Conservation (phyloP, 2,888 invertebrate genomes). For the Chrysolina oricalcia region DNA sequence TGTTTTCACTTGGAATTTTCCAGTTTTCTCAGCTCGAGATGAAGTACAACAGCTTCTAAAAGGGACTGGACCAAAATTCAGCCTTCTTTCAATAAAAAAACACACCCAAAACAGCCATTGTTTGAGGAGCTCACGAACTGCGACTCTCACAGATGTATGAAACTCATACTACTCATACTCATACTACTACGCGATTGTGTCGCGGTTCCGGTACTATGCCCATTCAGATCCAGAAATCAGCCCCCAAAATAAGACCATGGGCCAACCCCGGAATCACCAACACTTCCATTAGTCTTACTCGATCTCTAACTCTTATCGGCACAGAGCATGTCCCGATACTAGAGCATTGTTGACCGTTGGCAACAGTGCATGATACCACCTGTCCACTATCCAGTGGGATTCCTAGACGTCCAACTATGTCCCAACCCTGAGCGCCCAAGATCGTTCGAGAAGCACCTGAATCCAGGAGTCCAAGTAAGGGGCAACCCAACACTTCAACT, state of each 20-base stretch:
- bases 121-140: constrained; percentile 2
- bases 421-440: not conserved
- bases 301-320: not conserved
- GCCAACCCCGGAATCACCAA: not conserved
- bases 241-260: not conserved
- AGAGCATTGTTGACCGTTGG: too few relatives aligned
- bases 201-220: too few relatives aligned
- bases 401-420: not conserved
- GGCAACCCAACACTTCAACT: not conserved
- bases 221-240: not conserved
- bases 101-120: not conserved
- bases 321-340: not conserved
- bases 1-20: not conserved
- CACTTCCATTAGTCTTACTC: not conserved
- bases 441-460: not conserved
- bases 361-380: not conserved
- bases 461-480: not conserved
- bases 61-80: not conserved
- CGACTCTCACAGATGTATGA: not conserved
- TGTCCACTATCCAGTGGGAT: not conserved
- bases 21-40: constrained; percentile 2
- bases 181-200: too few relatives aligned
- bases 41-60: not conserved
- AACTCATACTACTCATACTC: not conserved
- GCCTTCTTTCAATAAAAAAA: not conserved